Evolutionary conservation across 53 echinoderm and acorn worm genomes (phyloP).

Genomic region (Zoroaster sp.): DNA sequence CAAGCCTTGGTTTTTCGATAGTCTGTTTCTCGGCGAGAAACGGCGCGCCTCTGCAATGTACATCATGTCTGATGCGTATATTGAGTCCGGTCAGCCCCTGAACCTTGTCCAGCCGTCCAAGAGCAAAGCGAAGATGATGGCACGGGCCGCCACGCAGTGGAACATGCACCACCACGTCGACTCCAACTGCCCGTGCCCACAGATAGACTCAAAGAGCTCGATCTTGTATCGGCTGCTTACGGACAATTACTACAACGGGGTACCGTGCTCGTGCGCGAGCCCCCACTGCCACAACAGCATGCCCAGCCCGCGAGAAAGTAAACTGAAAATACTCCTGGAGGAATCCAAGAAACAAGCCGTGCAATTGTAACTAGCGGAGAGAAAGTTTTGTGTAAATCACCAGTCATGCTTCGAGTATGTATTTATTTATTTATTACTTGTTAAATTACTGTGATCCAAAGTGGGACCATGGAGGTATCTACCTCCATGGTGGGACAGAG

Average conservation of each 20-base stretch:
- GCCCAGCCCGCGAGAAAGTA: slow-evolving; percentile 71
- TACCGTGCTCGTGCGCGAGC: slow-evolving; percentile 63
- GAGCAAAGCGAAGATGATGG: slow-evolving; percentile 73
- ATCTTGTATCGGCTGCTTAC: slow-evolving; percentile 93
- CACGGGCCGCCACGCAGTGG: slow-evolving; percentile 53
- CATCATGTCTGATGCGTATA: slow-evolving; percentile 73
- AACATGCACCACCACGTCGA: background rate
- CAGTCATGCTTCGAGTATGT: slow-evolving; percentile 29
- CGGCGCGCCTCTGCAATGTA: slow-evolving; percentile 50
- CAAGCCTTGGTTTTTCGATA: background rate
- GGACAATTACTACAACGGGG: slow-evolving; percentile 62
- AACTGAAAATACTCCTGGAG: slow-evolving; percentile 87
- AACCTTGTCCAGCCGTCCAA: slow-evolving; percentile 83
- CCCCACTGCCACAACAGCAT: slow-evolving; percentile 42
- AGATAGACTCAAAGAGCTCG: slow-evolving; percentile 90
- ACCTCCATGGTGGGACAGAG: background rate
- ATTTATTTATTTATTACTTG: slow-evolving; percentile 16
- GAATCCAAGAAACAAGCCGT: slow-evolving; percentile 89
- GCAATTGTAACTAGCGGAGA: slow-evolving; percentile 52
- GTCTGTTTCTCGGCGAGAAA: background rate
- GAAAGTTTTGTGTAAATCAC: background rate
- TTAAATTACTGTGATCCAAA: too few relatives aligned
- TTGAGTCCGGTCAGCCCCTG: slow-evolving; percentile 80
- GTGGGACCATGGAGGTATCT: too few relatives aligned
- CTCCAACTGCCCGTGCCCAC: slow-evolving; percentile 77